Evolutionary conservation across 2,888 invertebrate genomes (phyloP).

Genomic region (Rhyacophila evoluta): DNA sequence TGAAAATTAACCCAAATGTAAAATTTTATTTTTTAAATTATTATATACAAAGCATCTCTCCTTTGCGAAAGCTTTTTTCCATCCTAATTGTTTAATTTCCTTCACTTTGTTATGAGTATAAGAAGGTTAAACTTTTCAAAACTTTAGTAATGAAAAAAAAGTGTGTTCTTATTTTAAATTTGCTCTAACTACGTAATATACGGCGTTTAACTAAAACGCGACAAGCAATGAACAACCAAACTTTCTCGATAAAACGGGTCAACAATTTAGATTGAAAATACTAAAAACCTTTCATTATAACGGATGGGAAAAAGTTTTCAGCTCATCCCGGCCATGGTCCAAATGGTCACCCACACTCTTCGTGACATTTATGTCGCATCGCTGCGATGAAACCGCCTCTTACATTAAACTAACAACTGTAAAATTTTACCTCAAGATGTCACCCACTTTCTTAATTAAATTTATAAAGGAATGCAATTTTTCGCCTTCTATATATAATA

Average conservation of each 20-base stretch:
- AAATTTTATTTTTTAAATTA: no score
- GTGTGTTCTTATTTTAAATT: not conserved
- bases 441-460: not conserved
- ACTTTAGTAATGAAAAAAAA: no score
- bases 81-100: no score
- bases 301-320: not conserved
- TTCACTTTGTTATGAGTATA: no score
- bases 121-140: no score
- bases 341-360: not conserved
- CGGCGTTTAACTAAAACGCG: not conserved
- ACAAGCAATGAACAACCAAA: constrained; percentile 10
- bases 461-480: no score
- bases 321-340: not conserved
- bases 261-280: constrained; percentile 21
- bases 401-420: not conserved
- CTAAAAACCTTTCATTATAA: constrained; percentile 22
- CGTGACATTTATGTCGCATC: not conserved
- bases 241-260: constrained; percentile 15
- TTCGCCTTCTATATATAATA: no score
- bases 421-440: not conserved
- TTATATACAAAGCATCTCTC: no score
- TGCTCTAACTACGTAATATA: not conserved
- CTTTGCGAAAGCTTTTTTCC: no score
- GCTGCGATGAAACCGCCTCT: not conserved
- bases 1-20: no score